phyloP scores from a whole-genome alignment of 35 echinoderm and acorn worm species.

The Amphiura filiformis region DNA sequence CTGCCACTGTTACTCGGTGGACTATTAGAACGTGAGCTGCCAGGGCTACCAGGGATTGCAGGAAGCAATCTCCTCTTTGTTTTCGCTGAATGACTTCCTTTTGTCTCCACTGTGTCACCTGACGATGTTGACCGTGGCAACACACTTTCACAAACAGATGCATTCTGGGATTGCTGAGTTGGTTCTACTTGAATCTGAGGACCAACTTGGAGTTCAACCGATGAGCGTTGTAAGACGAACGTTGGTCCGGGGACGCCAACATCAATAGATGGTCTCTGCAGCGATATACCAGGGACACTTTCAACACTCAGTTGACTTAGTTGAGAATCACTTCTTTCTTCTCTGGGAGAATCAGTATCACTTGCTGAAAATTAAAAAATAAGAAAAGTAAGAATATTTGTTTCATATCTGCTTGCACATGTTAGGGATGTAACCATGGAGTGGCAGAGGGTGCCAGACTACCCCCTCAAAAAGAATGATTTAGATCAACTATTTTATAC shows the following conservation, averaged over 20 bases:
- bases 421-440: too few relatives aligned
- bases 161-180: neutral
- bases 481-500: too few relatives aligned
- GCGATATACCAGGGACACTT: neutral
- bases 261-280: conserved; percentile 1
- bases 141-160: too few relatives aligned
- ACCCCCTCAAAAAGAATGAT: too few relatives aligned
- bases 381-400: neutral
- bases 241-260: neutral
- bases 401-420: too few relatives aligned
- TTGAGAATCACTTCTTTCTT: neutral
- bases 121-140: neutral
- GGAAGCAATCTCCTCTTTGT: neutral
- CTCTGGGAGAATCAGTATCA: neutral
- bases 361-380: neutral
- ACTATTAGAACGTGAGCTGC: neutral
- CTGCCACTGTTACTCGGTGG: neutral
- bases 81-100: neutral
- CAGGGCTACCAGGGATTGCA: neutral
- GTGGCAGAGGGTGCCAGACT: too few relatives aligned
- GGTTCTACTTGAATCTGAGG: neutral
- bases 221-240: neutral
- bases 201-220: neutral
- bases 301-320: neutral
- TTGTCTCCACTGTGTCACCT: neutral